These are phyloP conservation scores for Entelurus aequoreus DNA, from an alignment of 2,113 vertebrate species.

Conservation along the genomic window DNA sequence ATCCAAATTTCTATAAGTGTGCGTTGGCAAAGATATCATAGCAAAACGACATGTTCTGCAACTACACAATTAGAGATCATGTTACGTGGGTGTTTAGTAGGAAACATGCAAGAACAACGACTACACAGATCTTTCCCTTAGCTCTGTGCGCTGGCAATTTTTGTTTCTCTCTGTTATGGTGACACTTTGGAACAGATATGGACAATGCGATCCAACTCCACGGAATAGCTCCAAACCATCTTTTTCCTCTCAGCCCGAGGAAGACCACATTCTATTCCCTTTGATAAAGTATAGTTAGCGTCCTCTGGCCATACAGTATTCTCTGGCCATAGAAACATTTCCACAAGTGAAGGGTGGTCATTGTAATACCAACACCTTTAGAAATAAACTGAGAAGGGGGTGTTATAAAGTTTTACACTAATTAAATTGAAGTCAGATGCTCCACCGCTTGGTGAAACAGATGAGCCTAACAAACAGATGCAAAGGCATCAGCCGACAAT, in stretches of 20 bases:
- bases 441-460: constrained; percentile 42
- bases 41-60: too few relatives aligned
- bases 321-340: constrained; percentile 4
- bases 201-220: constrained; percentile 48
- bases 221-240: constrained; percentile 43
- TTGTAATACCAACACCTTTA: constrained; percentile 17
- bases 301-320: constrained; percentile 46
- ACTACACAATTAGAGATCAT: too few relatives aligned
- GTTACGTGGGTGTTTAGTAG: too few relatives aligned
- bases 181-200: constrained; percentile 59
- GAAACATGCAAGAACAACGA: constrained; percentile 5
- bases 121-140: constrained; percentile 29
- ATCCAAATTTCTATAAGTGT: too few relatives aligned
- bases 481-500: constrained; percentile 47
- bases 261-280: constrained; percentile 51
- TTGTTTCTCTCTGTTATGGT: constrained; percentile 55
- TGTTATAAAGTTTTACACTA: constrained; percentile 17
- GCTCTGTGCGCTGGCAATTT: constrained; percentile 55
- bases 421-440: constrained; percentile 36
- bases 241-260: constrained; percentile 55
- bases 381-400: constrained; percentile 27
- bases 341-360: constrained; percentile 9
- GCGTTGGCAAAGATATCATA: too few relatives aligned
- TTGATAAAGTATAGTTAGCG: constrained; percentile 49
- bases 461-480: constrained; percentile 39